These are phyloP conservation scores for Channa argus DNA, from an alignment of 2,113 vertebrate genomes.

Conservation along the genomic window DNA sequence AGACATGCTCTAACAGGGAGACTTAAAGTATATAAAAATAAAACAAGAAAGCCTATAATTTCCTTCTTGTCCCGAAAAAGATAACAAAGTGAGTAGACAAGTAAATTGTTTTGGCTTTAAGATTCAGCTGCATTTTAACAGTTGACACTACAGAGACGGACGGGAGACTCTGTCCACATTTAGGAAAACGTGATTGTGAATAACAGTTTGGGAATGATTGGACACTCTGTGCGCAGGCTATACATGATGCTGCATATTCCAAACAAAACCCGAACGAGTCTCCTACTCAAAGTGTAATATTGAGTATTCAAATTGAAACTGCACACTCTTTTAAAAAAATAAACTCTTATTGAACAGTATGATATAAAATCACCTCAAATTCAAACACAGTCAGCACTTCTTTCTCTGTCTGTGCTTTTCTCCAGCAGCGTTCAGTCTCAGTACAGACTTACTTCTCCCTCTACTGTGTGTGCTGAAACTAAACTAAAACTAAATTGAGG, in stretches of 20 bases:
- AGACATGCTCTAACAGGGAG: too few relatives aligned
- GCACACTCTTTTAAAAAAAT: neutral
- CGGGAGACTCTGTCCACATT: conserved; percentile 7
- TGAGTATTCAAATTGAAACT: neutral
- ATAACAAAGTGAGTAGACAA: conserved; percentile 33
- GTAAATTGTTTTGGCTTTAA: conserved; percentile 34
- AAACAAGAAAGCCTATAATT: conserved; percentile 12
- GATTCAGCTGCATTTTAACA: conserved; percentile 2
- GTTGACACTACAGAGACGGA: conserved; percentile 52
- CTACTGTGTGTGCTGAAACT: neutral
- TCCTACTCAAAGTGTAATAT: conserved; percentile 4
- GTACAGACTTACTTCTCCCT: neutral
- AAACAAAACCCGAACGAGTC: conserved; percentile 3
- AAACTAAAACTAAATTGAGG: conserved; percentile 49
- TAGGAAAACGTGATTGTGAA: neutral
- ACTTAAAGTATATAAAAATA: too few relatives aligned
- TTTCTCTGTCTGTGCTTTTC: neutral
- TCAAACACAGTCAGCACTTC: neutral
- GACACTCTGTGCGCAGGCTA: too few relatives aligned
- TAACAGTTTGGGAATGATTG: too few relatives aligned
- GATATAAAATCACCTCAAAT: neutral
- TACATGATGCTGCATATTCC: neutral
- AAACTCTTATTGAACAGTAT: neutral
- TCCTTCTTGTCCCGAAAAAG: conserved; percentile 17
- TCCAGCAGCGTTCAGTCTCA: neutral